Evolutionary conservation across 2,797 vertebrate genomes (phyloP).

Genomic region (Aselliscus stoliczkanus): DNA sequence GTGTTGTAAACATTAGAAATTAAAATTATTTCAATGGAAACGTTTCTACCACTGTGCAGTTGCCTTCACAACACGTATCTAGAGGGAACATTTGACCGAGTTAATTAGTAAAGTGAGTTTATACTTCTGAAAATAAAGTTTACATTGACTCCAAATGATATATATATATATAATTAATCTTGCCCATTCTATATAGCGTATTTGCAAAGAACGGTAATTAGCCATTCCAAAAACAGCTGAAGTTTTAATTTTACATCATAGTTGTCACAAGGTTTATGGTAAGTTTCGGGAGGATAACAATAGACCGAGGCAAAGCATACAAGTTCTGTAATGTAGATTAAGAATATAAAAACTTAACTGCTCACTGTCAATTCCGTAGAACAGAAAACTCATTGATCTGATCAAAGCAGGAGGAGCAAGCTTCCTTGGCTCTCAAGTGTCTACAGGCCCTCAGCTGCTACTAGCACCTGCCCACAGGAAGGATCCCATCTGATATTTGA

Average conservation of each 20-base stretch:
- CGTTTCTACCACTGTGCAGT: not conserved
- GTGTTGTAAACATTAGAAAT: not conserved
- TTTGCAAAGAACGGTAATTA: conserved; percentile 14
- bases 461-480: not conserved
- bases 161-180: not conserved
- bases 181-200: not conserved
- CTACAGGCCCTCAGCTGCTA: not conserved
- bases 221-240: not conserved
- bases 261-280: not conserved
- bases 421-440: not conserved
- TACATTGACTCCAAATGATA: not conserved
- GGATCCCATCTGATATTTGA: not conserved
- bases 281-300: not conserved
- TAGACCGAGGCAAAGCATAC: not conserved
- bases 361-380: not conserved
- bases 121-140: not conserved
- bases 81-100: not conserved
- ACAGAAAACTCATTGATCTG: not conserved
- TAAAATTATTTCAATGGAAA: conserved; percentile 10
- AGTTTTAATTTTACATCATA: not conserved
- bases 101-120: not conserved
- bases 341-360: not conserved
- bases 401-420: not conserved
- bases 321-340: not conserved
- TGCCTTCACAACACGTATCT: not conserved